Evolutionary conservation across 2,888 invertebrate genomes (phyloP).

Genomic region (Ichneumoninae sp.): DNA sequence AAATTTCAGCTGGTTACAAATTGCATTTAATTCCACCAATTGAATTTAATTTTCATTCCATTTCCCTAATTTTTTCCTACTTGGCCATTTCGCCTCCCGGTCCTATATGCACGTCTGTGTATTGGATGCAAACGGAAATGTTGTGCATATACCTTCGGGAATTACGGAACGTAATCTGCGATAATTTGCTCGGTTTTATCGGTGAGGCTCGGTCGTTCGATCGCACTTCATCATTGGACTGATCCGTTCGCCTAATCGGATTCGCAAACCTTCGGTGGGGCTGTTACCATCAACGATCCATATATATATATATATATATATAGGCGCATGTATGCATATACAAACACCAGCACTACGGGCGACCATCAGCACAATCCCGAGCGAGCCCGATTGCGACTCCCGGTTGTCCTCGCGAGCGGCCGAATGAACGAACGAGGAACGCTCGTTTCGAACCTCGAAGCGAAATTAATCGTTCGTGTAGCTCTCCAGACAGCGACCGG

Average conservation of each 20-base stretch:
- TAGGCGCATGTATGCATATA: constrained; percentile 1
- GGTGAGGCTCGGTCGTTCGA: constrained; percentile 26
- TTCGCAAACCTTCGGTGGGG: constrained; percentile 56
- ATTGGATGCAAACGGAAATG: not conserved
- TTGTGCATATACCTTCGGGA: constrained; percentile 24
- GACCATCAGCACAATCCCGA: constrained; percentile 2
- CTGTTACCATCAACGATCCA: constrained; percentile 3
- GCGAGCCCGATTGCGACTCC: constrained; percentile 10
- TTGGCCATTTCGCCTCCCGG: not conserved
- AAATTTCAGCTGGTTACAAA: not conserved
- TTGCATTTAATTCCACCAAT: not conserved
- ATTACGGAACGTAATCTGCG: constrained; percentile 51
- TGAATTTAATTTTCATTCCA: not conserved
- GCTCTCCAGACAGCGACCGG: constrained; percentile 64
- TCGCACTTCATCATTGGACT: constrained; percentile 45
- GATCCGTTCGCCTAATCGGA: constrained; percentile 66
- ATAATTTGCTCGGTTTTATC: constrained; percentile 50
- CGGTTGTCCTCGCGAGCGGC: constrained; percentile 30
- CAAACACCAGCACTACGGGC: constrained; percentile 39
- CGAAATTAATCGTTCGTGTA: constrained; percentile 72
- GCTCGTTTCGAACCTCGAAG: constrained; percentile 61
- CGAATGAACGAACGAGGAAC: constrained; percentile 28
- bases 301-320: not conserved
- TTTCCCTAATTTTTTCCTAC: not conserved
- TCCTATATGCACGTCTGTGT: not conserved